Evolutionary conservation across 2,797 vertebrate genomes (phyloP), one percentile per base, ranked within the genome.

Genomic region (Leptatherina wallacei): DNA sequence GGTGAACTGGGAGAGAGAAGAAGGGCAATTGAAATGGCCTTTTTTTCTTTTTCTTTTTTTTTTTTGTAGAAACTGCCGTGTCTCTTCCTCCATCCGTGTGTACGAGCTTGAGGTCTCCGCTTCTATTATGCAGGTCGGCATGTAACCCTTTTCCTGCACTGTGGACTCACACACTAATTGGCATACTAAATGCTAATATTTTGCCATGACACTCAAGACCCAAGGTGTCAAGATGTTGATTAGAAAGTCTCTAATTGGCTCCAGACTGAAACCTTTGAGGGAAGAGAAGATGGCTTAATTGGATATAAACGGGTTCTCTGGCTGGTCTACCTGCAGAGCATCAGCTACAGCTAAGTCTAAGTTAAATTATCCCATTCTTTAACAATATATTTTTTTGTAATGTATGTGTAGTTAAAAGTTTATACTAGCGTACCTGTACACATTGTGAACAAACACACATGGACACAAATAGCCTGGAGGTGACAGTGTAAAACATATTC

Each of bases 111-210:
- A 69, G 68, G 57, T 77, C 61, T 74, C 78, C 64, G 69, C 78
- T 77, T 86, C 82, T 76, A 80, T 86, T 79, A 87, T 78, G 62
- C 84, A 78, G 75, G 77, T 71, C 60, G 72, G 84, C 69, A 54
- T 64, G 44, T 82, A 83, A 77, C 79, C 70, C 42, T 82, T 69
- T 70, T 68, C 61, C 74, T 84, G 70, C 69, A 65, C 77, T 80
- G 71, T 65, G 80, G 63, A 75, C 81, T 82, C 69, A 56, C 57
- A 65, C 81, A 68, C 82, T 93, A 93, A 92, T 92, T 92, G 88
- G 88, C 89, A 83, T 78, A 81, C 82, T 84, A 88, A 89, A 91
- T 91, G 86, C 88, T 89, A 91, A 91, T 88, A 89, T 89, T 91
- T 89, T 78, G 71, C 72, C 83, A 81, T 88, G 87, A 88, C 88